Conservation (phyloP, 1,140 invertebrate species). For the Sarcophaga peregrina region DNA sequence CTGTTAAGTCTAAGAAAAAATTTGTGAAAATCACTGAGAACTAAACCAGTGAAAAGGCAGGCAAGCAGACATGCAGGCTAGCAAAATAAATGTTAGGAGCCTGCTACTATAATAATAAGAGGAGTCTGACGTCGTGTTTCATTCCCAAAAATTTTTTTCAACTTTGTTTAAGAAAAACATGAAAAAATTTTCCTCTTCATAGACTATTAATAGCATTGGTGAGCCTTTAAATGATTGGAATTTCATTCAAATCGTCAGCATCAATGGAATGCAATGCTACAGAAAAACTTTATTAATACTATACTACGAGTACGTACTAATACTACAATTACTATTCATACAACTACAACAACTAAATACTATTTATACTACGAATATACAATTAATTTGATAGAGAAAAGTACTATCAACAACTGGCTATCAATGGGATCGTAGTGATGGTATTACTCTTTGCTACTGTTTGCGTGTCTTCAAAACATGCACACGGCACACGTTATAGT, state of each 20-base stretch:
- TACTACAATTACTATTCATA: background rate
- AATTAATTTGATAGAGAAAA: background rate
- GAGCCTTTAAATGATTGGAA: slow-evolving; percentile 13
- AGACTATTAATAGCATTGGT: background rate
- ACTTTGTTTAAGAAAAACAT: background rate
- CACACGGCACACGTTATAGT: no score
- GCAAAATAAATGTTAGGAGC: background rate
- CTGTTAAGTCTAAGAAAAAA: background rate
- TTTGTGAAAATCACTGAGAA: background rate
- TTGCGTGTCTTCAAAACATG: no score
- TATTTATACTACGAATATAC: background rate
- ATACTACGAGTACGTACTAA: background rate
- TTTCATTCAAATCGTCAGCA: slow-evolving; percentile 14
- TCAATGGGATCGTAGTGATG: background rate
- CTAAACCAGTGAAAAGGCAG: background rate
- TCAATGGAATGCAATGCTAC: background rate
- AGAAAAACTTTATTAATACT: no score
- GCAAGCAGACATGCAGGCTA: background rate
- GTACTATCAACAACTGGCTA: background rate
- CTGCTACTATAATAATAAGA: background rate
- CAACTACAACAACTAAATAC: background rate
- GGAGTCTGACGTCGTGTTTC: background rate
- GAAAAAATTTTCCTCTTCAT: background rate
- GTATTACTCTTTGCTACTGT: background rate
- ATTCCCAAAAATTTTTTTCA: background rate